Evolutionary conservation across 2,888 invertebrate species (phyloP).

Genomic region (Xestia ashworthii): DNA sequence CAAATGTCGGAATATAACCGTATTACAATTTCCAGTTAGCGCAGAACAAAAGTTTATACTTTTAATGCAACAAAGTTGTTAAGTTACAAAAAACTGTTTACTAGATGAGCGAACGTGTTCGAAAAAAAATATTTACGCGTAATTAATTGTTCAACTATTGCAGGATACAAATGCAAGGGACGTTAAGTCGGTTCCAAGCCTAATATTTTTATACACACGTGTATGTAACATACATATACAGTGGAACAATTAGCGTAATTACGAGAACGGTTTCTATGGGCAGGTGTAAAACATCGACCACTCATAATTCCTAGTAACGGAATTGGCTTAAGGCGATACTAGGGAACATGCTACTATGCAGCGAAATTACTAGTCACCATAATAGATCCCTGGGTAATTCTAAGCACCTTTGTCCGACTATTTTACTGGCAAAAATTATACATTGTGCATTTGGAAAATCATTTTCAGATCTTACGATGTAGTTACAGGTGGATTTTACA

Average conservation of each 20-base stretch:
- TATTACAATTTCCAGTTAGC: conserved; percentile 17
- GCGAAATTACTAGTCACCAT: conserved; percentile 85
- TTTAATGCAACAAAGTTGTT: conserved; percentile 10
- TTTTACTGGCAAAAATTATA: conserved; percentile 76
- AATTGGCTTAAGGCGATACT: conserved; percentile 86
- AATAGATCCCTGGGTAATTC: conserved; percentile 85
- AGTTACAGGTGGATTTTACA: conserved; percentile 26
- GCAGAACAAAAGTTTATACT: conserved; percentile 19
- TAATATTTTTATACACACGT: conserved; percentile 66
- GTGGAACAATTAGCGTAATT: conserved; percentile 87
- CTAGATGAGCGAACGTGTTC: conserved; percentile 16
- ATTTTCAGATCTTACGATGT: conserved; percentile 42
- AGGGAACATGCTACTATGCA: conserved; percentile 86
- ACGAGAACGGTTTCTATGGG: conserved; percentile 85
- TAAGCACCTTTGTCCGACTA: conserved; percentile 82
- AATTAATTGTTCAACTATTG: conserved; percentile 48
- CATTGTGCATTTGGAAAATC: conserved; percentile 60
- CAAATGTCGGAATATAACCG: conserved; percentile 10
- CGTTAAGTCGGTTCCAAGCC: conserved; percentile 59
- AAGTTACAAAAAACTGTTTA: conserved; percentile 39
- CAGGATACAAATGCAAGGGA: conserved; percentile 59
- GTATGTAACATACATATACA: conserved; percentile 69
- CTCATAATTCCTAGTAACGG: conserved; percentile 89
- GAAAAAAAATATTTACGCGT: conserved; percentile 44
- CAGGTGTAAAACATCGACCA: conserved; percentile 86